Evolutionary conservation across 2,797 vertebrate genomes (phyloP), one percentile per base, ranked within the genome.

Genomic region (Leuciscus waleckii): DNA sequence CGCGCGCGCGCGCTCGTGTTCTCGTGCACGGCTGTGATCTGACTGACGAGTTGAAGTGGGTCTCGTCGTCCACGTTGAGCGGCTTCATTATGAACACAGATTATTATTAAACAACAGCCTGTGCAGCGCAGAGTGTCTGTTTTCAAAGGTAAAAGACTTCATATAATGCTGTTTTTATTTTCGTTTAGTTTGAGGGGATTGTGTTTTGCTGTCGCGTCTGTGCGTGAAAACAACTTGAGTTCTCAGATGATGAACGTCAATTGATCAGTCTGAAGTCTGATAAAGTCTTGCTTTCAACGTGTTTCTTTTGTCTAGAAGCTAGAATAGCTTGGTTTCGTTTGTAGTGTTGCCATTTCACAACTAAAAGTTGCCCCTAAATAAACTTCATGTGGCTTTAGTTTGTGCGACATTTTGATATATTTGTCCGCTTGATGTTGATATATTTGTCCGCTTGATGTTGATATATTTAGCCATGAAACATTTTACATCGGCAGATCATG

Each of bases 51-150:
- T 29, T 49, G 21, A 68, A 19, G 4, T n/a, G 73, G 41, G 56
- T 54, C 32, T 19, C 16, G 32, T 76, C 41, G 81, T 68, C n/a
- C 35, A 29, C n/a, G 37, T 32, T 61, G 32, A 26, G 69, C 82
- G 73, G 39, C 29, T 63, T 87, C 89, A 84, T n/a, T 79, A 90
- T 89, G 88, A 90, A 67, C 85, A 87, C 70, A 85, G 21, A 84
- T 2, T 17, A 61, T 76, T 51, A 63, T 79, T 82, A 69, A 65
- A 17, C 84, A 82, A 67, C 81, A 88, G 81, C 43, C 58, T 26
- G 63, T 61, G 78, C 69, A 77, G 74, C 77, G 51, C 71, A 87
- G 85, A 84, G 63, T 58, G 77, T 21, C 65, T 67, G 32, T 79
- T 54, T n/a, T 73, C 65, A 90, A 51, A 82, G 87, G 88, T 89